Percentiles rank a stretch among this genome's conserved stretches.
phyloP scores from a whole-genome alignment of 2,113 vertebrate genomes.

The Rutilus rutilus region DNA sequence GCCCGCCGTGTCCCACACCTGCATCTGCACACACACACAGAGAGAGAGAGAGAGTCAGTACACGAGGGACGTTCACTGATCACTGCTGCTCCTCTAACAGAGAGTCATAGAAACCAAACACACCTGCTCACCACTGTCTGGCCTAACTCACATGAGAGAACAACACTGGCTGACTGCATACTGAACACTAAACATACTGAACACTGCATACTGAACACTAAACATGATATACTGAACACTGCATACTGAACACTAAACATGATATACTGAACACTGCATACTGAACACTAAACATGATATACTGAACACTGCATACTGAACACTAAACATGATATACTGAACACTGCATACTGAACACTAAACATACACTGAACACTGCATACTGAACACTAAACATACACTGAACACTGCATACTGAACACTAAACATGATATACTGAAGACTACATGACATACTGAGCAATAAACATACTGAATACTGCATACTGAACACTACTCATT shows the following conservation, averaged over 20 bases:
- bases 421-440: background rate
- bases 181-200: background rate
- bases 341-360: background rate
- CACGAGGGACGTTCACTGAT: background rate
- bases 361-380: no score
- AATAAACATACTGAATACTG: no score
- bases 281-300: background rate
- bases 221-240: background rate
- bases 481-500: no score
- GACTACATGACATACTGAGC: no score
- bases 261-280: background rate
- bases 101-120: background rate
- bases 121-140: background rate
- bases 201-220: background rate
- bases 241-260: background rate
- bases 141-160: background rate
- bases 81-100: background rate
- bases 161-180: background rate
- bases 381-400: background rate
- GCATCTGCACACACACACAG: constrained; percentile 79
- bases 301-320: background rate
- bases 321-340: background rate
- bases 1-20: constrained; percentile 97
- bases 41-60: background rate
- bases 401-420: no score